These are phyloP conservation scores for Cygnus olor DNA, from an alignment of 2,797 vertebrate genomes.

Conservation along the genomic window DNA sequence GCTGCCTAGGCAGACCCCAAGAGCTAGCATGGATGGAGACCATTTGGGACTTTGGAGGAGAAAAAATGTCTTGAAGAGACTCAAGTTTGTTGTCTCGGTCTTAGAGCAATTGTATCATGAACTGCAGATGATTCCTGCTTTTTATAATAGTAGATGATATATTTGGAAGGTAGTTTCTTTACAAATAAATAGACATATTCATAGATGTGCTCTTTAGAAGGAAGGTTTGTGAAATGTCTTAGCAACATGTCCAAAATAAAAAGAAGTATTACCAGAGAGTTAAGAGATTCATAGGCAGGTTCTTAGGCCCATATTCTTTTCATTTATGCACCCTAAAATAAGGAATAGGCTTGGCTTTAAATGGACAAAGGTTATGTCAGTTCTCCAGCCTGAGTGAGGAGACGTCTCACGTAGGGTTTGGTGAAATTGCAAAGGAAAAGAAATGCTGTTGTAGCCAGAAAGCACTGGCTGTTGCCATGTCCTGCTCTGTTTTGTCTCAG, in stretches of 20 bases:
- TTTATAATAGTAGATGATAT: neutral
- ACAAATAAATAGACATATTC: fast-evolving
- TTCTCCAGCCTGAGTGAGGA: neutral
- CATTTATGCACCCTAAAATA: neutral
- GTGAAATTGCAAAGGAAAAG: neutral
- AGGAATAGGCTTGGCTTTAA: neutral
- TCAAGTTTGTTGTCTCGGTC: neutral
- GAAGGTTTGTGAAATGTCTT: neutral
- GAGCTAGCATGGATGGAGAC: neutral
- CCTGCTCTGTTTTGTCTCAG: neutral
- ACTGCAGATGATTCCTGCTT: neutral
- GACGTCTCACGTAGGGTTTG: neutral
- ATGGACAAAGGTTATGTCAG: neutral
- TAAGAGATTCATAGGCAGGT: neutral
- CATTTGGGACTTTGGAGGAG: neutral
- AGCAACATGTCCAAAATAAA: neutral
- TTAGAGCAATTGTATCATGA: neutral
- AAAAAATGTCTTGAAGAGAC: neutral
- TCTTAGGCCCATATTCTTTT: neutral
- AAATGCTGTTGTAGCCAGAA: neutral
- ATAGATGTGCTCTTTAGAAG: neutral
- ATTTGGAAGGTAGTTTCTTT: neutral
- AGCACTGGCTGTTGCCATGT: neutral
- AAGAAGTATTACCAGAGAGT: neutral
- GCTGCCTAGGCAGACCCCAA: neutral